These are phyloP conservation scores for Mimachlamys varia DNA, from an alignment of 2,888 invertebrate genomes.

Conservation along the genomic window DNA sequence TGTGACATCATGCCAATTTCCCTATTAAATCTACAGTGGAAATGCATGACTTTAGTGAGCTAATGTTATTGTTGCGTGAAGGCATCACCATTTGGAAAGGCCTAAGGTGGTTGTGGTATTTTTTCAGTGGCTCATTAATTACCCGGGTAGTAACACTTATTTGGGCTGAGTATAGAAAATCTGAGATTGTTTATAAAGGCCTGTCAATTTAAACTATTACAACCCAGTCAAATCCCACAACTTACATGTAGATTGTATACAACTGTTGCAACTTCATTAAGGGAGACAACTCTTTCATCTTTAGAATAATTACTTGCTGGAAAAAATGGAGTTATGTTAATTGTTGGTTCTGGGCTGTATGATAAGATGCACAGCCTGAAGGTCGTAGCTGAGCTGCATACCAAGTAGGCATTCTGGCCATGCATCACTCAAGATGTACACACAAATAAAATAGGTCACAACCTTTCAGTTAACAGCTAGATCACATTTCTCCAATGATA, in stretches of 20 bases:
- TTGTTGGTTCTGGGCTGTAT: background rate
- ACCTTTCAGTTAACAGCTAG: background rate
- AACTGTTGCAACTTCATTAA: background rate
- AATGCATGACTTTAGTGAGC: no score
- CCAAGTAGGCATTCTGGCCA: conserved; percentile 19
- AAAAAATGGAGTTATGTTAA: background rate
- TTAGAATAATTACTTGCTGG: background rate
- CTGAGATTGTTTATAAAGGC: no score
- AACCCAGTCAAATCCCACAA: no score
- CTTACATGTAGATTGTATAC: background rate
- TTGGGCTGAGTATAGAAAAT: no score
- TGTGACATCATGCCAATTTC: no score
- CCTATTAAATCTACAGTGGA: no score
- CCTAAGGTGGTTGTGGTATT: no score
- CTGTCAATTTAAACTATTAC: no score
- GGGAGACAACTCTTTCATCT: conserved; percentile 14
- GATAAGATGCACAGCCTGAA: conserved; percentile 1
- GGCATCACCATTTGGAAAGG: no score
- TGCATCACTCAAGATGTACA: background rate
- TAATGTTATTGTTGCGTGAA: no score
- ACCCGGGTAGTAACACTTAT: no score
- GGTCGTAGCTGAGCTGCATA: background rate
- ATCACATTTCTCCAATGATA: conserved; percentile 9
- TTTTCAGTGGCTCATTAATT: no score
- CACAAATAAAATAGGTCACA: background rate